Evolutionary conservation across 2,888 invertebrate species (phyloP).

Genomic region (Liopterus haemorrhoidalis): DNA sequence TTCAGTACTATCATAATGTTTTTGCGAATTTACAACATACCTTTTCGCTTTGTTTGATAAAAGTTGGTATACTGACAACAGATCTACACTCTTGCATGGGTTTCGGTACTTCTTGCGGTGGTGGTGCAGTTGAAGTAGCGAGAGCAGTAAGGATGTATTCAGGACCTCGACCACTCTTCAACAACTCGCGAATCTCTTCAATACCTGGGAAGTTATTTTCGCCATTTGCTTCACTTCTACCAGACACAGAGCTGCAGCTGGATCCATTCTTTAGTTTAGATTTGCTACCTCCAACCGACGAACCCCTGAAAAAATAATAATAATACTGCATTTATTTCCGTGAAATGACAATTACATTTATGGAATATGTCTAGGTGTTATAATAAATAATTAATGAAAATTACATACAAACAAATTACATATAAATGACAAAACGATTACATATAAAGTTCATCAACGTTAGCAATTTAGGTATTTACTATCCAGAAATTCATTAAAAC

Average conservation of each 20-base stretch:
- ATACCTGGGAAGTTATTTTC: slow-evolving; percentile 57
- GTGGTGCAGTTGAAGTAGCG: slow-evolving; percentile 53
- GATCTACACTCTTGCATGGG: slow-evolving; percentile 53
- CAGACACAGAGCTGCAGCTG: slow-evolving; percentile 49
- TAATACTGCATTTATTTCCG: not conserved
- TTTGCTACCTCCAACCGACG: slow-evolving; percentile 40
- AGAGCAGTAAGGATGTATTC: slow-evolving; percentile 60
- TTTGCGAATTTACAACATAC: slow-evolving; percentile 47
- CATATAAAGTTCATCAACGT: too few relatives aligned
- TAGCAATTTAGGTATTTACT: too few relatives aligned
- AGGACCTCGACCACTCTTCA: slow-evolving; percentile 65
- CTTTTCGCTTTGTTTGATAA: slow-evolving; percentile 62
- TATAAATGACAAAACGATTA: too few relatives aligned
- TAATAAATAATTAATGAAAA: too few relatives aligned
- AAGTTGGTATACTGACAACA: slow-evolving; percentile 69
- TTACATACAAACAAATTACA: too few relatives aligned
- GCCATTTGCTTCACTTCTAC: slow-evolving; percentile 46
- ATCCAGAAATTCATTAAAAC: too few relatives aligned
- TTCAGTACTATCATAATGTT: too few relatives aligned
- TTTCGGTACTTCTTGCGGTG: slow-evolving; percentile 47
- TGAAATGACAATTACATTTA: not conserved
- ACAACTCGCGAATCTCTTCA: slow-evolving; percentile 60
- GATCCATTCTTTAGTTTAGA: slow-evolving; percentile 51
- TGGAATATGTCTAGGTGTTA: not conserved
- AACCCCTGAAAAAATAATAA: slow-evolving; percentile 8